Evolutionary conservation across 2,888 invertebrate species (phyloP), one percentile per base, ranked within the genome.

Genomic region (Ormia ochracea): DNA sequence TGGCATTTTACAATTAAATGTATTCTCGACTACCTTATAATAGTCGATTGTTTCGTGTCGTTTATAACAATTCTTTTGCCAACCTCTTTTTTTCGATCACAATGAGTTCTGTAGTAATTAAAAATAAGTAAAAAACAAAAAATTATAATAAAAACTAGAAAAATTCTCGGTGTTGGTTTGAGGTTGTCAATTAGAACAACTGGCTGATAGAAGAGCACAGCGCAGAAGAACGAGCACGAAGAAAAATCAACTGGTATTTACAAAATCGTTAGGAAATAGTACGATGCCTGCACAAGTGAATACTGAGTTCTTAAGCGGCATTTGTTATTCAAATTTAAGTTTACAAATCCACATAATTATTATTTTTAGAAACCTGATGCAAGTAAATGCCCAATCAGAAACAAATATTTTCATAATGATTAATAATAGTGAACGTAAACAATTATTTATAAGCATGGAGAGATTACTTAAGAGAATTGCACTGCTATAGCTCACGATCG

Each of bases 131-230:
- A 19, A 28, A 31, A 54, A 26, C 9, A 36, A 14, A 3, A 5
- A 48, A 48, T n/a, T n/a, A n/a, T n/a, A n/a, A n/a, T n/a, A n/a
- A n/a, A 23, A 14, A 10, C 1, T 0, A 28, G 36, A 61, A 26
- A 38, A 54, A 50, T 66, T 76, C 68, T 68, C 45, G 75, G 68
- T 76, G 75, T 75, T 75, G 68, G 41, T 50, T 66, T 52, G 28
- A 17, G 9, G 26, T 41, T 66, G 36, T 7, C 19, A 9, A 28
- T 65, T 54, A 14, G 9, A 54, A 31, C 54, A 41, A 54, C 28
- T 54, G 19, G 26, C 33, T 31, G 3, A 3, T 2, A 14, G 31
- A 28, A 14, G 38, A 28, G 54, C 14, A 12, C 9, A 45, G 12
- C 48, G 41, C 19, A 26, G 28, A 2, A 31, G 36, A 54, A 19